phyloP scores from a whole-genome alignment of 92 coral and sea anemone species.

The Epizoanthus rinbou region DNA sequence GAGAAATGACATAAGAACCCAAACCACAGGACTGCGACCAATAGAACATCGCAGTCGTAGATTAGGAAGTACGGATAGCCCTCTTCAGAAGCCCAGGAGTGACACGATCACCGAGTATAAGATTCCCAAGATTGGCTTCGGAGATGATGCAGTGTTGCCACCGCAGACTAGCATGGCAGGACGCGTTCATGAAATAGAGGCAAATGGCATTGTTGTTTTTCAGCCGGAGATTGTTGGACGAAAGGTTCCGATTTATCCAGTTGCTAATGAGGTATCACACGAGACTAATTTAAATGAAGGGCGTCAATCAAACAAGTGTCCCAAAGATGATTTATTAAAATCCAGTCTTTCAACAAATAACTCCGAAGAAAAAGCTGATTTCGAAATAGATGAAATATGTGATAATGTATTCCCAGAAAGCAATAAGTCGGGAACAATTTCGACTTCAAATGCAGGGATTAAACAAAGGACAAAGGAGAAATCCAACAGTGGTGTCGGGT shows the following conservation, averaged over 20 bases:
- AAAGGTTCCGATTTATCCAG: constrained; percentile 30
- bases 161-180: constrained; percentile 17
- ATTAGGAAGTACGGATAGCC: constrained; percentile 21
- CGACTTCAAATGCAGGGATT: background rate
- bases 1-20: background rate
- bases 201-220: background rate
- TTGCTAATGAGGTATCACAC: background rate
- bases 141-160: background rate
- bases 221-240: constrained; percentile 1
- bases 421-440: background rate
- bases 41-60: constrained; percentile 7
- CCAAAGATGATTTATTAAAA: background rate
- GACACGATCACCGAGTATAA: constrained; percentile 21
- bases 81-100: constrained; percentile 10
- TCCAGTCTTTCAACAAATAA: background rate
- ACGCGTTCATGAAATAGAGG: background rate
- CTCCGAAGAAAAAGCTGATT: background rate
- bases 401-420: background rate
- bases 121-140: constrained; percentile 35
- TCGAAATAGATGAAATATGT: background rate
- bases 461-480: background rate
- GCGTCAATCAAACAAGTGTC: constrained; percentile 2
- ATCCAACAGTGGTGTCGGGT: background rate
- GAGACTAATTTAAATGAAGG: background rate
- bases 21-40: background rate